Conservation (phyloP, 2,888 invertebrate genomes). For the Neoitamus cyanurus region DNA sequence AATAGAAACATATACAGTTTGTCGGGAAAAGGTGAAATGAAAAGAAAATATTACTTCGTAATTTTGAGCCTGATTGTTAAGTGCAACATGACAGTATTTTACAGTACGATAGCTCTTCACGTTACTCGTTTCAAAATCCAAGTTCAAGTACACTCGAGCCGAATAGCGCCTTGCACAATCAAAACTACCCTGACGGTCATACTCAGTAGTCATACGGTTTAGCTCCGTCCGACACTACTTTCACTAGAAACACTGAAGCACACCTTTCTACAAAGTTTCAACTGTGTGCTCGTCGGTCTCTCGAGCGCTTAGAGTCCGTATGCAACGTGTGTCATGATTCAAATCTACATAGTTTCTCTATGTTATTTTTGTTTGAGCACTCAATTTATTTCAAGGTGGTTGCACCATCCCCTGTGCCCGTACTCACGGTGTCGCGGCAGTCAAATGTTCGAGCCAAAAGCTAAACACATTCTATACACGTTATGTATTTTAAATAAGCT, state of each 20-base stretch:
- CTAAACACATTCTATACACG: background rate
- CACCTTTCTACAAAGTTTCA: background rate
- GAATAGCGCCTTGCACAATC: background rate
- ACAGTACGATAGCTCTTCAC: constrained; percentile 12
- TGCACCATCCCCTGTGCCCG: background rate
- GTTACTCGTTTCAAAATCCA: constrained; percentile 6
- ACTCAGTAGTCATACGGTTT: background rate
- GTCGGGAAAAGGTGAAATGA: background rate
- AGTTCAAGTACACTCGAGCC: constrained; percentile 2
- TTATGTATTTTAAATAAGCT: background rate
- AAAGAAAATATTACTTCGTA: constrained; percentile 5
- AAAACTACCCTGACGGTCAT: background rate
- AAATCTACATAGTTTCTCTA: constrained; percentile 13
- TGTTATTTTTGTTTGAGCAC: constrained; percentile 14
- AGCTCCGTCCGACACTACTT: background rate
- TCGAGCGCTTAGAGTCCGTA: background rate
- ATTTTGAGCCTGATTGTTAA: constrained; percentile 1
- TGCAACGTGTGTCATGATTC: background rate
- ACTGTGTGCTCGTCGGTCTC: background rate
- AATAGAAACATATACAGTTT: background rate
- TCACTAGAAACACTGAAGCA: background rate
- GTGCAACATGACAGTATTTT: constrained; percentile 12
- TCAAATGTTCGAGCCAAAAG: background rate
- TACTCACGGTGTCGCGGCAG: background rate
- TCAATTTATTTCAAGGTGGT: constrained; percentile 11